A percentile compares a stretch with the other conserved stretches of the same genome.
Conservation (phyloP, 64 coral and sea anemone species). For the Orbicella faveolata region DNA sequence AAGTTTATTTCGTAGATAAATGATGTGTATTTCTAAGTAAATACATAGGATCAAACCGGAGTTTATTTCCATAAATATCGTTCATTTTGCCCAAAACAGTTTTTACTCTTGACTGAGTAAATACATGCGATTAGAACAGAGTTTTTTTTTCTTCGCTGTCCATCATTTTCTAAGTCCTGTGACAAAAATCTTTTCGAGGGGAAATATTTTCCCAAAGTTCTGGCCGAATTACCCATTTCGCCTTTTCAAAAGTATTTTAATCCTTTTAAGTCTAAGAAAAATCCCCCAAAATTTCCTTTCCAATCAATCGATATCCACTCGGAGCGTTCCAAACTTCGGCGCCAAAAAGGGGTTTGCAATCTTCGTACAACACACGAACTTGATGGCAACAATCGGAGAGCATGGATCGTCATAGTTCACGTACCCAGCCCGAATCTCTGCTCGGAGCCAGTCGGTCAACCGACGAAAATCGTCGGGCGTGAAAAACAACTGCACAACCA, state of each 20-base stretch:
- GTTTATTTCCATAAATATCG: too few species aligned
- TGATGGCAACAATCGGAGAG: slow-evolving; percentile 51
- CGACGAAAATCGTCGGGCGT: slow-evolving; percentile 25
- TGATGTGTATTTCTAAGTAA: too few species aligned
- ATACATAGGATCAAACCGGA: too few species aligned
- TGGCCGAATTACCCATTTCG: neutral
- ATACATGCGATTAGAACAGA: too few species aligned
- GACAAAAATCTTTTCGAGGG: too few species aligned
- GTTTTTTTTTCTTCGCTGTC: too few species aligned
- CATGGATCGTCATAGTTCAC: slow-evolving; percentile 55
- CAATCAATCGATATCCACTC: slow-evolving; percentile 28
- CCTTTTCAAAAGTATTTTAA: neutral
- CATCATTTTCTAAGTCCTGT: too few species aligned
- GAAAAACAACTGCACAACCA: slow-evolving; percentile 51
- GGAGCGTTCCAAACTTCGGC: slow-evolving; percentile 48
- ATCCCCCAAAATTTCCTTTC: neutral
- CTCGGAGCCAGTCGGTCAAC: slow-evolving; percentile 39
- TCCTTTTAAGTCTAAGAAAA: neutral
- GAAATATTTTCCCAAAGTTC: neutral
- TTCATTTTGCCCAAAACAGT: too few species aligned
- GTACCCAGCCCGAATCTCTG: slow-evolving; percentile 26
- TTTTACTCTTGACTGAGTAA: too few species aligned
- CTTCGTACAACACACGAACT: slow-evolving; percentile 51
- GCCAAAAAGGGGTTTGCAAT: slow-evolving; percentile 42
- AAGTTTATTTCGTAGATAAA: too few species aligned